A percentile compares a stretch with the other conserved stretches of the same genome.
These are phyloP conservation scores for Molorchus minor DNA, from an alignment of 2,888 invertebrate species.

Conservation along the genomic window DNA sequence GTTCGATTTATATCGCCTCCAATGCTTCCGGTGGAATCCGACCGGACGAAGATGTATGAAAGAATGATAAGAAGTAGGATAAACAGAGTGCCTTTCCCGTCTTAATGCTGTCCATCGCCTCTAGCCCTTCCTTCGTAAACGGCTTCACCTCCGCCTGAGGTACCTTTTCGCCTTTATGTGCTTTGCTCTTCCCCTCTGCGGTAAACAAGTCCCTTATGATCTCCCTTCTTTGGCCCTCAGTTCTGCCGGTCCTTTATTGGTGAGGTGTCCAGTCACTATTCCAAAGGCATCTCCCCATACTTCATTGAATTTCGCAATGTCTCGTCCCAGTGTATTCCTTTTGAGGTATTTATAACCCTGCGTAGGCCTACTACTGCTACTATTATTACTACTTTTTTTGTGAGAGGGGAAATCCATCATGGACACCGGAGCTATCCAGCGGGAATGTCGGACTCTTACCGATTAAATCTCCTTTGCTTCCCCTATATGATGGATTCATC, in stretches of 20 bases:
- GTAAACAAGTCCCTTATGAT: too few relatives aligned
- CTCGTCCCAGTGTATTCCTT: not conserved
- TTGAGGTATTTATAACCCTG: not conserved
- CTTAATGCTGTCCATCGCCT: constrained; percentile 24
- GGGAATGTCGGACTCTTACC: too few relatives aligned
- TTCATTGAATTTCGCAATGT: not conserved
- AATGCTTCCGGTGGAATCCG: constrained; percentile 40
- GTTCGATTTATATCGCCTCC: constrained; percentile 10
- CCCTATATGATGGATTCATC: too few relatives aligned
- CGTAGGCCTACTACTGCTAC: not conserved
- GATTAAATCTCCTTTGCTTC: too few relatives aligned
- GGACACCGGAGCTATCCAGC: too few relatives aligned
- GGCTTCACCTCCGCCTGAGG: not conserved
- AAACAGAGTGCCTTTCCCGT: constrained; percentile 40
- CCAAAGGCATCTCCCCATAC: not conserved
- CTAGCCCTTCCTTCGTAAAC: constrained; percentile 34
- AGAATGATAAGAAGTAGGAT: too few relatives aligned
- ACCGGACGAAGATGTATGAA: too few relatives aligned
- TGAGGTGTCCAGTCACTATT: not conserved
- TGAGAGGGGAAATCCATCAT: too few relatives aligned
- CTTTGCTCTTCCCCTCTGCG: too few relatives aligned
- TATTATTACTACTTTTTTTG: too few relatives aligned
- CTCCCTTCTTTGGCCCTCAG: not conserved
- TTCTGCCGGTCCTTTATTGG: not conserved
- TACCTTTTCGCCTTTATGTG: not conserved